These are phyloP conservation scores for Spicauda simplicius DNA, from an alignment of 2,888 invertebrate genomes.

Conservation along the genomic window DNA sequence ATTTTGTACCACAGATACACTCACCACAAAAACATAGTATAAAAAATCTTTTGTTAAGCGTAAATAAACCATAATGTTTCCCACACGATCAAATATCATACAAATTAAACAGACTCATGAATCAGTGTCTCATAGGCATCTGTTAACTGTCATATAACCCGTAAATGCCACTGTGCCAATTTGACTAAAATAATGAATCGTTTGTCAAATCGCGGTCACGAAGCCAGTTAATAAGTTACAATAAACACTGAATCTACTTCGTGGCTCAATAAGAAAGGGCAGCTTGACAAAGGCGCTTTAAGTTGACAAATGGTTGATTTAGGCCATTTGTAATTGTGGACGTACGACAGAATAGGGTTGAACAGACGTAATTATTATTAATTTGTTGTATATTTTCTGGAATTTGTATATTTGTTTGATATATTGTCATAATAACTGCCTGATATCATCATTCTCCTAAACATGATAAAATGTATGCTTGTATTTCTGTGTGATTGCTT, in stretches of 20 bases:
- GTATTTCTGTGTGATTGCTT: no score
- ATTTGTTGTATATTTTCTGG: no score
- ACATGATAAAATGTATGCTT: no score
- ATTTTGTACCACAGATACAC: no score
- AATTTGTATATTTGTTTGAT: no score
- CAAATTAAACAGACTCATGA: not conserved
- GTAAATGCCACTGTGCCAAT: not conserved
- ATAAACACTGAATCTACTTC: conserved; percentile 24
- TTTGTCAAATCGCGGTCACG: conserved; percentile 4
- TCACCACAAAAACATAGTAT: no score
- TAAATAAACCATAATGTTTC: no score
- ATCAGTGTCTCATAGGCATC: not conserved
- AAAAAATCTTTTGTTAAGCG: no score
- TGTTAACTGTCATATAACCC: not conserved
- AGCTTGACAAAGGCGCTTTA: conserved; percentile 37
- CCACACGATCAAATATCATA: not conserved
- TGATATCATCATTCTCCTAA: no score
- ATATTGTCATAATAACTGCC: no score
- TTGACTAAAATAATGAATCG: not conserved
- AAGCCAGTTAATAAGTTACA: conserved; percentile 10
- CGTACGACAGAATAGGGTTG: conserved; percentile 19
- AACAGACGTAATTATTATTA: not conserved
- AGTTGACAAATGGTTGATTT: conserved; percentile 68
- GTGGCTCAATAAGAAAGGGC: conserved; percentile 20
- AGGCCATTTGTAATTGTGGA: conserved; percentile 54